Conservation (phyloP, 2,888 invertebrate genomes). For the Lingula anatina region DNA sequence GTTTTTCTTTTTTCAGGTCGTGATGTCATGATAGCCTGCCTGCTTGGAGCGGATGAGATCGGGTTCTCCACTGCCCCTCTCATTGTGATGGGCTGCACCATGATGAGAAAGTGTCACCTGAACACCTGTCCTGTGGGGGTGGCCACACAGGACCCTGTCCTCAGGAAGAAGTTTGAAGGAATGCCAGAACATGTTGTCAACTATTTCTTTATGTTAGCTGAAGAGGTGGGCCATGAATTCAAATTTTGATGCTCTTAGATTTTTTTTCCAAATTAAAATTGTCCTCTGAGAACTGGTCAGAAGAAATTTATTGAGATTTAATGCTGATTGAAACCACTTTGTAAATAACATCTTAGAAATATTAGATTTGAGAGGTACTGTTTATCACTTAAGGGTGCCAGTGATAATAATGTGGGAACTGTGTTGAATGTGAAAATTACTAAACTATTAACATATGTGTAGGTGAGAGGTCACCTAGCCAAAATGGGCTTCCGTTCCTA, state of each 20-base stretch:
- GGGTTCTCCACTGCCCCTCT: slow-evolving; percentile 98
- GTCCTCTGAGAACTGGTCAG: neutral
- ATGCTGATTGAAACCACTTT: too few relatives aligned
- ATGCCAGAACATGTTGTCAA: slow-evolving; percentile 97
- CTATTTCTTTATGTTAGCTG: slow-evolving; percentile 94
- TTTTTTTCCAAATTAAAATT: too few relatives aligned
- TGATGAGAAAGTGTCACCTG: slow-evolving; percentile 99
- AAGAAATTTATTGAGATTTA: neutral
- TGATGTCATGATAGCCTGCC: slow-evolving; percentile 91
- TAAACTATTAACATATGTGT: neutral
- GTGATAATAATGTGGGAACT: too few relatives aligned
- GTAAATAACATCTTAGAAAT: too few relatives aligned
- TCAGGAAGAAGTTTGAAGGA: slow-evolving; percentile 94
- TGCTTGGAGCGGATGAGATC: slow-evolving; percentile 96
- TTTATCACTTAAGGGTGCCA: too few relatives aligned
- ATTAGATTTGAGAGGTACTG: too few relatives aligned
- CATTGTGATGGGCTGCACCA: slow-evolving; percentile 96
- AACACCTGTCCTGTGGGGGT: slow-evolving; percentile 99
- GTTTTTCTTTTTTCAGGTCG: slow-evolving; percentile 63
- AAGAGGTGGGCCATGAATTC: slow-evolving; percentile 66
- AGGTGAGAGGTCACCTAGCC: slow-evolving; percentile 88
- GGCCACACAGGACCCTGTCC: slow-evolving; percentile 86
- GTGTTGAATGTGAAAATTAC: too few relatives aligned
- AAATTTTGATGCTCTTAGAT: too few relatives aligned
- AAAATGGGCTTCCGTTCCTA: slow-evolving; percentile 80